Conservation (phyloP, 1,140 invertebrate genomes). For the Carposina sasakii region DNA sequence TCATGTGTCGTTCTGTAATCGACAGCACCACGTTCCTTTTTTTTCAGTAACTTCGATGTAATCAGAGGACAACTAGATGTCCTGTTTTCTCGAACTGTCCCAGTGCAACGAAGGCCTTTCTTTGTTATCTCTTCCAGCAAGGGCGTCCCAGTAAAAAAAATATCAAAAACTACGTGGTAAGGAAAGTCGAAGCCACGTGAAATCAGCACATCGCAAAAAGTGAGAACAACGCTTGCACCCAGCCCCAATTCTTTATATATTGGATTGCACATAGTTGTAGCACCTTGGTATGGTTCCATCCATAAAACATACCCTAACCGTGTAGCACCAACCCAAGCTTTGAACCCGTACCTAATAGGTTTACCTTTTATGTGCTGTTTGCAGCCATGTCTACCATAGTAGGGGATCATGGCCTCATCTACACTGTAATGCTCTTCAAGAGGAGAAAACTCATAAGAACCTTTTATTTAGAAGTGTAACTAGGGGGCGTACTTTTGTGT, state of each 20-base stretch:
- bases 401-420: constrained; percentile 71
- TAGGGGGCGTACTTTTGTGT: constrained; percentile 41
- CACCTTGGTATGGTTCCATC: constrained; percentile 42
- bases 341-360: constrained; percentile 66
- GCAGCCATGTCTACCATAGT: constrained; percentile 64
- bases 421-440: constrained; percentile 52
- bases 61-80: background rate
- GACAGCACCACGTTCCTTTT: constrained; percentile 40
- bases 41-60: constrained; percentile 38
- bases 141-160: constrained; percentile 37
- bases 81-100: constrained; percentile 39
- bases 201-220: constrained; percentile 34
- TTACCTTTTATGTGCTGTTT: constrained; percentile 69
- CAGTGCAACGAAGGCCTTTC: constrained; percentile 35
- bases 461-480: constrained; percentile 46
- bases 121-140: constrained; percentile 39
- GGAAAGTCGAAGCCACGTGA: constrained; percentile 32
- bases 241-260: constrained; percentile 40
- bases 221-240: constrained; percentile 38
- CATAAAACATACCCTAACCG: constrained; percentile 43
- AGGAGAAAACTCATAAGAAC: constrained; percentile 49
- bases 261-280: constrained; percentile 33
- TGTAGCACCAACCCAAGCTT: constrained; percentile 54
- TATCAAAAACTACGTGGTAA: constrained; percentile 39
- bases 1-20: constrained; percentile 40